Percentiles rank a stretch among this genome's conserved stretches.
phyloP scores from a whole-genome alignment of 1,140 invertebrate genomes.

The Cecropterus lyciades region DNA sequence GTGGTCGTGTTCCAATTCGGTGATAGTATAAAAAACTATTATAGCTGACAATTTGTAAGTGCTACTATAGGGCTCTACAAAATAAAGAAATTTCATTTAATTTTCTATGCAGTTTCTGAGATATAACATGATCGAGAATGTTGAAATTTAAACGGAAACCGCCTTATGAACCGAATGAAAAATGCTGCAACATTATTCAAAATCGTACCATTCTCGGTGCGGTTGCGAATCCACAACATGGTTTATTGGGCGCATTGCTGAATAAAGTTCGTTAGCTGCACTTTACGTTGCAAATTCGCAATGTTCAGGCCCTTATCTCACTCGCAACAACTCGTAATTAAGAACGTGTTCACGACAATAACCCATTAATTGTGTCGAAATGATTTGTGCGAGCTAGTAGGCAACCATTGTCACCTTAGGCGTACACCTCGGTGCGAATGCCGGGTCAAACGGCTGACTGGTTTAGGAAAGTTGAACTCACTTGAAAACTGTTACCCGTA shows the following conservation, averaged over 20 bases:
- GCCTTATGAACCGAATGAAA: conserved; percentile 12
- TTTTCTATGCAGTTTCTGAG: too few species aligned
- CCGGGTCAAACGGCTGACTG: conserved; percentile 2
- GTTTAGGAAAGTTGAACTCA: conserved; percentile 5
- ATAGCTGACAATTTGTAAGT: too few species aligned
- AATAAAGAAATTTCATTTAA: too few species aligned
- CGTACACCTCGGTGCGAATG: conserved; percentile 11
- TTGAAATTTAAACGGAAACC: background rate
- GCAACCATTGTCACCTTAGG: conserved; percentile 30
- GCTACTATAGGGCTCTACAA: too few species aligned
- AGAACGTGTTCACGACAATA: conserved; percentile 63
- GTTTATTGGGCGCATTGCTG: conserved; percentile 27
- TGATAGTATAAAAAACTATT: too few species aligned
- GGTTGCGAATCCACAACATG: conserved; percentile 25
- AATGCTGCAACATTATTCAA: conserved; percentile 30
- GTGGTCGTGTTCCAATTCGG: too few species aligned
- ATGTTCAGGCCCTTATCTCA: conserved; percentile 49
- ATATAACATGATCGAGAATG: too few species aligned
- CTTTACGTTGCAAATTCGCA: conserved; percentile 35
- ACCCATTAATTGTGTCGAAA: conserved; percentile 70
- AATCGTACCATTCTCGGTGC: conserved; percentile 10
- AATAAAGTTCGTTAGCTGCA: conserved; percentile 36
- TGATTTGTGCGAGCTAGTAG: conserved; percentile 53
- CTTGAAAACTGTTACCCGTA: background rate
- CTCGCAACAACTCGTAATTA: conserved; percentile 56